phyloP scores from a whole-genome alignment of 2,113 vertebrate species.

The Hyaena hyaena region DNA sequence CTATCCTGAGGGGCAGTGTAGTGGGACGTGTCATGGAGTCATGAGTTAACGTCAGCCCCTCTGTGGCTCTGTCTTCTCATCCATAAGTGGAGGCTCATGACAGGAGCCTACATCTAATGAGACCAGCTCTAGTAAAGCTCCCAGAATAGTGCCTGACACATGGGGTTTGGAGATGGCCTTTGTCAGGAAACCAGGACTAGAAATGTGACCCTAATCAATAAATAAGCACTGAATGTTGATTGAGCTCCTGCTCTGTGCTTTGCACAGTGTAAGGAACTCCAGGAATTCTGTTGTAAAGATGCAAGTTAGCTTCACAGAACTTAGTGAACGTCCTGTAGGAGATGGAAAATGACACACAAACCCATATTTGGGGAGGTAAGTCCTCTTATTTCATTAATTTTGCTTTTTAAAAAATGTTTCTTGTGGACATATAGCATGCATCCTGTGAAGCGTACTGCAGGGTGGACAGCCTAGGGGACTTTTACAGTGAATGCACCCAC shows the following conservation, averaged over 20 bases:
- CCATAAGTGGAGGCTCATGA: background rate
- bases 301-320: background rate
- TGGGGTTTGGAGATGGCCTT: background rate
- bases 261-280: fast-evolving
- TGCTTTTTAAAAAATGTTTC: background rate
- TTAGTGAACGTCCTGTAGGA: background rate
- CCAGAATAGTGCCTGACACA: background rate
- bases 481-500: background rate
- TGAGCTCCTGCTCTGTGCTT: fast-evolving
- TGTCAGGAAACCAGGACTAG: background rate
- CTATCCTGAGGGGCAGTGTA: background rate
- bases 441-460: background rate
- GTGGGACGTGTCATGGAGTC: background rate
- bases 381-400: background rate
- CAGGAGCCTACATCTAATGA: background rate
- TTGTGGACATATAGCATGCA: background rate
- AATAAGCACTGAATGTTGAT: fast-evolving
- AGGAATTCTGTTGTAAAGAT: background rate
- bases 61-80: background rate
- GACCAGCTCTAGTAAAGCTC: background rate
- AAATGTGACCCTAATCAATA: too few relatives aligned
- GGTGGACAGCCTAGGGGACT: too few relatives aligned
- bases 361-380: background rate
- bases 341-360: background rate
- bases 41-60: background rate